Base-by-base conservation (phyloP, 1,140 invertebrate species). In the Hesperophylax magnus region DNA sequence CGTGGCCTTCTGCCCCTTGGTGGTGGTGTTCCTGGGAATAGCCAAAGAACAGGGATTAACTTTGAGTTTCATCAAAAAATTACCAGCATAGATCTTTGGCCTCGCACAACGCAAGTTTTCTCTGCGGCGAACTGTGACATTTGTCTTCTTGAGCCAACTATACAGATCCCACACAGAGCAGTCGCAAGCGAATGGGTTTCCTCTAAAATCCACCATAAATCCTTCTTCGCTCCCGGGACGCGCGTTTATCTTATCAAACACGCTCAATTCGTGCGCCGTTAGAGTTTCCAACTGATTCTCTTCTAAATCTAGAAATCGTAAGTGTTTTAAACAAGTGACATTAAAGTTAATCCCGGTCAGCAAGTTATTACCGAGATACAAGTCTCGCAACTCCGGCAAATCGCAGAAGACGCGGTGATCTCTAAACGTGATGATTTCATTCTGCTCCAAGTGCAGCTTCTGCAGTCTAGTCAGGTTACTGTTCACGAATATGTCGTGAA, bases 381-480 rank as follows among this genome's bases (percentile, higher is more conserved):
- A 86, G 83, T 96, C 93, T 65, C 92, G 87, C 7, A 96, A 86
- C 77, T 89, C 91, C 0, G 93, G 92, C 22, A 96, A 87, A 80
- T 93, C 92, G 83, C 95, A 96, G 85, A 96, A 96, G 2, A 95
- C 91, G 52, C 89, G 89, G 8, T 88, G 87, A 86, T 95, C 93
- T 76, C 90, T 90, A 81, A 95, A 94, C 71, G 90, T 89, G 2
- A 89, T 91, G 69, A 96, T 95, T 86, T 95, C 93, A 86, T 96
- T 96, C 85, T 95, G 94, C 86, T 96, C 95, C 75, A 96, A 86
- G 88, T 96, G 94, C 0, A 96, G 86, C 85, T 95, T 95, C 78
- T 92, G 91, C 77, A 96, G 86, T 74, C 92, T 91, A 2, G 90
- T 92, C 63, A 96, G 85, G 85, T 94, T 93, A 80, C 94, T 94